Percentiles rank a stretch among this genome's conserved stretches.
These are phyloP conservation scores for Boloria euphrosyne DNA, from an alignment of 2,888 invertebrate genomes.

Conservation along the genomic window DNA sequence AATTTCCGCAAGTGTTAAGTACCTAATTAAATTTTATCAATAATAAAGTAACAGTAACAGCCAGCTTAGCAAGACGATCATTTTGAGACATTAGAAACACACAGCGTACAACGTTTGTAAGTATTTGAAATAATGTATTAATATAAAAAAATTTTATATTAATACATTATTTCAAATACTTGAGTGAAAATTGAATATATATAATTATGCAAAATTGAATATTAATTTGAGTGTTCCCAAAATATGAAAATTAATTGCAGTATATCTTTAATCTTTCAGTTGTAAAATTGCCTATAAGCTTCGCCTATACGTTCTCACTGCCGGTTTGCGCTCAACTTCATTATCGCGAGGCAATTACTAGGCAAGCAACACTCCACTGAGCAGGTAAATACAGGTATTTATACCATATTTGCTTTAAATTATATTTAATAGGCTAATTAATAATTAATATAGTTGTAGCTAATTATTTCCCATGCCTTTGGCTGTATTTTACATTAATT, in stretches of 20 bases:
- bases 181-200: neutral
- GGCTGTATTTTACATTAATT: too few species aligned
- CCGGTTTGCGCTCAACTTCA: conserved; percentile 51
- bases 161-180: neutral
- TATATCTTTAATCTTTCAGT: conserved; percentile 17
- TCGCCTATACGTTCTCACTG: conserved; percentile 46
- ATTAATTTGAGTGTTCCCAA: conserved; percentile 6
- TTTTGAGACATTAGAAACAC: neutral
- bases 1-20: too few species aligned
- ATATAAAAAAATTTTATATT: conserved; percentile 9
- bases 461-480: neutral
- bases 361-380: conserved; percentile 44
- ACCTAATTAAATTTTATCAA: too few species aligned
- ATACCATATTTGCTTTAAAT: conserved; percentile 31
- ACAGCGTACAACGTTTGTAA: conserved; percentile 3
- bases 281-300: conserved; percentile 29
- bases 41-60: neutral
- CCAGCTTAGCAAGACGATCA: neutral
- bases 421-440: conserved; percentile 12
- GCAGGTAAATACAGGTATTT: conserved; percentile 28
- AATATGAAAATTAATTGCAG: conserved; percentile 24
- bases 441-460: conserved; percentile 1
- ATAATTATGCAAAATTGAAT: conserved; percentile 6
- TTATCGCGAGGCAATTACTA: conserved; percentile 57
- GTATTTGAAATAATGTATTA: too few species aligned